Evolutionary conservation across 2,113 vertebrate genomes (phyloP).

Genomic region (Struthidea cinerea): DNA sequence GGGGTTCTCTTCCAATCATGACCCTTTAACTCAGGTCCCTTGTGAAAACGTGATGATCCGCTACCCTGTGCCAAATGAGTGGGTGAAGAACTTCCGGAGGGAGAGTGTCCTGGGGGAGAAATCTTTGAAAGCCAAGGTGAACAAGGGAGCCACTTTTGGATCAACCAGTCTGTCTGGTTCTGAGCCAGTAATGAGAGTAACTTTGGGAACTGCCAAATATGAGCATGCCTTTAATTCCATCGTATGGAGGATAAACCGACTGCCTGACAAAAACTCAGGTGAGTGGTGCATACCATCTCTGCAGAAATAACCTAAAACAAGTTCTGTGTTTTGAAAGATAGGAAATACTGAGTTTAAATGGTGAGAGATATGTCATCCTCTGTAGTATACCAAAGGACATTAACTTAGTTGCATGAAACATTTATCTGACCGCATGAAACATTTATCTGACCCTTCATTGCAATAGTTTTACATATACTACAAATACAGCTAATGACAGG

Average conservation of each 20-base stretch:
- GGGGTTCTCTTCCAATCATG: slow-evolving; percentile 82
- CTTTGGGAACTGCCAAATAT: slow-evolving; percentile 87
- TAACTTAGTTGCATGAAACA: background rate
- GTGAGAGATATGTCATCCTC: background rate
- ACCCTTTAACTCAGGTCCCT: slow-evolving; percentile 81
- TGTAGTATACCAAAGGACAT: background rate
- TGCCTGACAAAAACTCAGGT: slow-evolving; percentile 93
- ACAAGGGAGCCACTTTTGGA: slow-evolving; percentile 86
- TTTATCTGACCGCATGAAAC: background rate
- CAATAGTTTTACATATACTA: background rate
- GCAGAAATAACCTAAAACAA: background rate
- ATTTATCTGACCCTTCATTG: background rate
- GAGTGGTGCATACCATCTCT: slow-evolving; percentile 8
- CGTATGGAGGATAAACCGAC: slow-evolving; percentile 85
- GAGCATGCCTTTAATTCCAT: slow-evolving; percentile 87
- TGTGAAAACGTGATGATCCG: slow-evolving; percentile 87
- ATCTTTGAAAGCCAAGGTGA: slow-evolving; percentile 88
- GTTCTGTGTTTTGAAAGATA: background rate
- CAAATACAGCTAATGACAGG: background rate
- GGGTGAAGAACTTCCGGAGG: slow-evolving; percentile 89
- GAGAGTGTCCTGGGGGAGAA: slow-evolving; percentile 85
- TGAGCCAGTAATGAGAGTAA: slow-evolving; percentile 91
- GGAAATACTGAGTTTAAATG: background rate
- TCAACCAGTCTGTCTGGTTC: slow-evolving; percentile 78
- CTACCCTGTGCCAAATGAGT: slow-evolving; percentile 82